Percentiles rank a stretch among this genome's conserved stretches.
Conservation (phyloP, 2,797 vertebrate genomes). For the Acipenser transmontanus region DNA sequence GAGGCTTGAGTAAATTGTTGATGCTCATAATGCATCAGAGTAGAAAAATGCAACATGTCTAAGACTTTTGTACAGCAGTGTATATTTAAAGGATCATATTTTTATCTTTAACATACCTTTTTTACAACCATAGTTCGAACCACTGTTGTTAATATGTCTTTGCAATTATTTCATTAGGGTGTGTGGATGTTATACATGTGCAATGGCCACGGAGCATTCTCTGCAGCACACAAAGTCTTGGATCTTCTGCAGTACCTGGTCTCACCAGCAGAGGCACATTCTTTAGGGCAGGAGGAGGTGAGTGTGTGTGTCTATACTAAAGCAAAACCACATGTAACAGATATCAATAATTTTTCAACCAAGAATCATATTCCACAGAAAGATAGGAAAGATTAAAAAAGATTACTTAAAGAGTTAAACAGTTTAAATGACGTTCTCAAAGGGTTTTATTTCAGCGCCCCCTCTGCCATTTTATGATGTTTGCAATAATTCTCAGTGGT, state of each 20-base stretch:
- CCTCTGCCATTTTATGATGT: no score
- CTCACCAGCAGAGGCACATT: constrained; percentile 44
- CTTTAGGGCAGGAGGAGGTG: constrained; percentile 37
- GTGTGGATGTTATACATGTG: constrained; percentile 79
- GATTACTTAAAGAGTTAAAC: no score
- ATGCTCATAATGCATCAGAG: no score
- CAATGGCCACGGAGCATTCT: constrained; percentile 71
- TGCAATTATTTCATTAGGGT: constrained; percentile 63
- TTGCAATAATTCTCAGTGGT: no score
- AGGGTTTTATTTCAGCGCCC: no score
- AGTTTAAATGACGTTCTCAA: no score
- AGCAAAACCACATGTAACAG: constrained; percentile 28
- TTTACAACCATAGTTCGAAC: no score
- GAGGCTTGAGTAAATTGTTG: no score
- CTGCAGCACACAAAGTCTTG: constrained; percentile 75
- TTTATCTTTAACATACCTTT: no score
- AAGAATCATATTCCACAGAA: neutral
- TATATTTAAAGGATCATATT: no score
- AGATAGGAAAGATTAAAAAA: neutral
- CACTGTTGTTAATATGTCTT: constrained; percentile 34
- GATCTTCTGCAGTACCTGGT: constrained; percentile 63
- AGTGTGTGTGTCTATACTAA: constrained; percentile 27
- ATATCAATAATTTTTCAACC: neutral
- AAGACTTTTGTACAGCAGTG: no score
- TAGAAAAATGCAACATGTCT: no score